Conservation (phyloP, 2,113 vertebrate species). For the Desmodus rotundus region DNA sequence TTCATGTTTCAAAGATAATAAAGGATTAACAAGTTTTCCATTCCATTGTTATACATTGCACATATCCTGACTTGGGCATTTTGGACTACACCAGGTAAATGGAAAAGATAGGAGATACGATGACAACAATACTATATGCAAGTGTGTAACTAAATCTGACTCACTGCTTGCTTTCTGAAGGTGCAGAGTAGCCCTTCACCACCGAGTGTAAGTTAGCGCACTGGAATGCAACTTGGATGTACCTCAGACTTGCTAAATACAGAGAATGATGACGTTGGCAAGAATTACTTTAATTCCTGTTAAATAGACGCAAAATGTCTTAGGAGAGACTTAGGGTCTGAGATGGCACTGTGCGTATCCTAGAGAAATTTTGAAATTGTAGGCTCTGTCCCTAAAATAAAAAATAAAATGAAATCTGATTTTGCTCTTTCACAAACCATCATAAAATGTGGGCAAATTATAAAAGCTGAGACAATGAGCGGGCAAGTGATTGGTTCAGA, state of each 20-base stretch:
- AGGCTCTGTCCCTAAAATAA: background rate
- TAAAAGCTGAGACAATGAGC: background rate
- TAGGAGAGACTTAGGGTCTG: background rate
- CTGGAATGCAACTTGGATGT: background rate
- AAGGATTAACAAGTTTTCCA: conserved; percentile 67
- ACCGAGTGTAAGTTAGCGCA: conserved; percentile 42
- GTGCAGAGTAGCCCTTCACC: conserved; percentile 22
- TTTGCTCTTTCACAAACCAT: background rate
- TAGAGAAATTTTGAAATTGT: background rate
- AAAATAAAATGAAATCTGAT: background rate
- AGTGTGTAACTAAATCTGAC: conserved; percentile 44
- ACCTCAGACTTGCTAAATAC: conserved; percentile 25
- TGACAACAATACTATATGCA: conserved; percentile 39
- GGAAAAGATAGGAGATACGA: conserved; percentile 52
- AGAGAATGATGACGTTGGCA: background rate
- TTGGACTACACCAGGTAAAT: conserved; percentile 53
- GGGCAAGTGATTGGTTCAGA: background rate
- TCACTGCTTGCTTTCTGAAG: conserved; percentile 48
- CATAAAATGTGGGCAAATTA: background rate
- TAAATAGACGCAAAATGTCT: background rate
- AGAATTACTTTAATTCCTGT: conserved; percentile 31
- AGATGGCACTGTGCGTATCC: background rate
- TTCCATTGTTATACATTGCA: conserved; percentile 66
- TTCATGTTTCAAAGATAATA: conserved; percentile 56
- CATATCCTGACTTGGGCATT: conserved; percentile 19